phyloP scores from a whole-genome alignment of 2,888 invertebrate genomes.

The Latheticus oryzae region DNA sequence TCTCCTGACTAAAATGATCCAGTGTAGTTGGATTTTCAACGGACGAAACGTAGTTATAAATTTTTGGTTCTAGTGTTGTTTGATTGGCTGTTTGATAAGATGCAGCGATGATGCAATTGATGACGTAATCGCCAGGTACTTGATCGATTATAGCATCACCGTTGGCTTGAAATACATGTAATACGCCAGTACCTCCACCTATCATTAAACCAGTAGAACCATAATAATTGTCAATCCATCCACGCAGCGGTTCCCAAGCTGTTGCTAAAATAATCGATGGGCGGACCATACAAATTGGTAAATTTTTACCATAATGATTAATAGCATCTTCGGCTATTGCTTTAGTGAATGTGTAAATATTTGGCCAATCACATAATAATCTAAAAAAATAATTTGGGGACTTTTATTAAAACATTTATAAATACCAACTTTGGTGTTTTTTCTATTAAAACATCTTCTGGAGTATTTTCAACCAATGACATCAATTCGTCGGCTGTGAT shows the following conservation, averaged over 20 bases:
- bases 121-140: constrained; percentile 84
- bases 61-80: constrained; percentile 18
- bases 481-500: constrained; percentile 65
- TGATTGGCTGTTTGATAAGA: constrained; percentile 61
- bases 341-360: constrained; percentile 80
- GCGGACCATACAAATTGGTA: constrained; percentile 75
- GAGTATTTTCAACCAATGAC: constrained; percentile 58
- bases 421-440: constrained; percentile 10
- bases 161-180: constrained; percentile 70
- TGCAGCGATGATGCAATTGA: constrained; percentile 78
- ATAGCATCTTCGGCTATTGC: constrained; percentile 75
- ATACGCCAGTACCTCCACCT: constrained; percentile 34
- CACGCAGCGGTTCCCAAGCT: constrained; percentile 76
- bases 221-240: constrained; percentile 90
- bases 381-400: too few species aligned
- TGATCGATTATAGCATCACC: constrained; percentile 75
- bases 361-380: constrained; percentile 70
- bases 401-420: too few species aligned
- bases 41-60: constrained; percentile 39
- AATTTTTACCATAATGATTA: constrained; percentile 65
- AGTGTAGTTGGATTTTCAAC: constrained; percentile 28
- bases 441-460: constrained; percentile 51
- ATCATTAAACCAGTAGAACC: constrained; percentile 76
- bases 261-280: constrained; percentile 75
- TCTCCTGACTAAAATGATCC: constrained; percentile 67